Conservation (phyloP, 2,113 vertebrate genomes). For the Equus quagga region DNA sequence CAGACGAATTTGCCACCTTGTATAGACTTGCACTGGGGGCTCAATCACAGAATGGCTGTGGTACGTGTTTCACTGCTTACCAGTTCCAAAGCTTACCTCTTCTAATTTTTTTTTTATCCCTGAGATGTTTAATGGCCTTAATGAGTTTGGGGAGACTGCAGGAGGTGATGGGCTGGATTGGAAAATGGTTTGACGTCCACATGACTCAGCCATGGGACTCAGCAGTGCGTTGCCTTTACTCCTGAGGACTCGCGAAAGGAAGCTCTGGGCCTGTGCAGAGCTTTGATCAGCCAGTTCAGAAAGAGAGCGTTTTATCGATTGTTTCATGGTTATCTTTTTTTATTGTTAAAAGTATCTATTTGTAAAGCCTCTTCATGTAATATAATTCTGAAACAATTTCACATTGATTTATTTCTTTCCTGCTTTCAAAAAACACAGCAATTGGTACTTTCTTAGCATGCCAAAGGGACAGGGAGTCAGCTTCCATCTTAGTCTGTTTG, state of each 20-base stretch:
- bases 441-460: constrained; percentile 3
- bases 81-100: not conserved
- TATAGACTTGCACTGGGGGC: not conserved
- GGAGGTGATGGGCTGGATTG: not conserved
- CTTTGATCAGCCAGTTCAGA: constrained; percentile 17
- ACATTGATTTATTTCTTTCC: not conserved
- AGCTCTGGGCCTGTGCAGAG: not conserved
- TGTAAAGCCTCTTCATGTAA: constrained; percentile 45
- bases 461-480: not conserved
- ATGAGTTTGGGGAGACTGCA: not conserved
- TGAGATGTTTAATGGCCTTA: not conserved
- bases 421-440: not conserved
- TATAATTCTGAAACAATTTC: constrained; percentile 33
- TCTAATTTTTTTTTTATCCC: not conserved
- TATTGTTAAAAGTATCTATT: constrained; percentile 28
- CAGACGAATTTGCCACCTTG: not conserved
- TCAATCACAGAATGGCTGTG: not conserved
- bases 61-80: not conserved
- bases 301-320: constrained; percentile 43
- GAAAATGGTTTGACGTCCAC: not conserved
- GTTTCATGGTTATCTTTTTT: not conserved
- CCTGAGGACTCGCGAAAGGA: not conserved
- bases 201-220: not conserved
- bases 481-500: not conserved
- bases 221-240: not conserved